Evolutionary conservation across 2,797 vertebrate genomes (phyloP), one percentile per base, ranked within the genome.

Genomic region (Falco berigora): DNA sequence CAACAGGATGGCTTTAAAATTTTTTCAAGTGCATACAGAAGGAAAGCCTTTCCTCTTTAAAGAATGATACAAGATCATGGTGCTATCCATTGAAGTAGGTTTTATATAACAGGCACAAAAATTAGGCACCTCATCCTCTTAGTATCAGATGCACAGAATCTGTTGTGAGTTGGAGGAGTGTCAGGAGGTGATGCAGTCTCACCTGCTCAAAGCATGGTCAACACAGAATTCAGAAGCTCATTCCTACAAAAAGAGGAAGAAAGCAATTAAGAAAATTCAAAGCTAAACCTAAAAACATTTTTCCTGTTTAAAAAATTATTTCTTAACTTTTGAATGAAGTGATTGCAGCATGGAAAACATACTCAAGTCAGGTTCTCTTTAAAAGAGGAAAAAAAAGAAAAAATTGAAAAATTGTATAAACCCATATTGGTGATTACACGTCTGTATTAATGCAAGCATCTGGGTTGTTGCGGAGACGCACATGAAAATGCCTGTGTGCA

Each of bases 371-470:
- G 9, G 5, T 18, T 81, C 46, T 34, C 18, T 49, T 64, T 46
- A 50, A 38, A 49, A 38, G 18, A 34, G 34, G 68, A 40, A 55
- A 80, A 27, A 67, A 32, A n/a, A 50, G 30, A 34, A 7, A 32
- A 69, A 34, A 59, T 12, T 30, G 23, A 49, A 12, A 40, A 25
- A 10, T 2, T 0, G 38, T 11, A 22, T 32, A 34, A 78, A 21
- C 19, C 59, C 34, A 7, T 5, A 8, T 1, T 7, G 30, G 47
- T 0, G 0, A 42, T 4, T 2, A 17, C 56, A 13, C 0, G 2
- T n/a, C 13, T 46, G 36, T 17, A 27, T 9, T 8, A 24, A 8
- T 0, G 12, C 9, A 8, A 8, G 28, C 3, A 13, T 30, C 61
- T 0, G 3, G 38, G 19, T 12, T 1, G 4, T 1, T 42, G 25